phyloP scores from a whole-genome alignment of 2,797 vertebrate genomes.

The Apogon hyalosoma region DNA sequence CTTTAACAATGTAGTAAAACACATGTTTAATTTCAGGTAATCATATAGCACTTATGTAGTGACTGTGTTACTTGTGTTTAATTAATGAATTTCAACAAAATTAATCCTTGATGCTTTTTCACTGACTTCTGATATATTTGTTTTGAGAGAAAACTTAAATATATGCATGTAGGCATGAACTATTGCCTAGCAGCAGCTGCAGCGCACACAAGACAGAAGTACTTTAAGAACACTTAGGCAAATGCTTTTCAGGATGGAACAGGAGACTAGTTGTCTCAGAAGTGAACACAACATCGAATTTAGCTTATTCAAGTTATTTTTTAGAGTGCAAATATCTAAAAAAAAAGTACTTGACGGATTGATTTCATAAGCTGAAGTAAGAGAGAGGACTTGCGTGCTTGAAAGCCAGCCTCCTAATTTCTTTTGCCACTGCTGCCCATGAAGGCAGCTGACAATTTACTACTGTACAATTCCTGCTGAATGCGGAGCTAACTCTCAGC shows the following conservation, averaged over 20 bases:
- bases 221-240: neutral
- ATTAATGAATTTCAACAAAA: slow-evolving; percentile 37
- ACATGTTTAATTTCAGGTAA: slow-evolving; percentile 41
- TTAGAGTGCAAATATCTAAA: neutral
- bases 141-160: slow-evolving; percentile 60
- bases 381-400: slow-evolving; percentile 5
- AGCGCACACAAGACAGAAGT: slow-evolving; percentile 40
- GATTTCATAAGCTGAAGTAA: slow-evolving; percentile 18
- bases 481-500: slow-evolving; percentile 27
- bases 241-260: slow-evolving; percentile 17
- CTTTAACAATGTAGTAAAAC: slow-evolving; percentile 51
- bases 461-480: slow-evolving; percentile 34
- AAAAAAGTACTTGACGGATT: neutral
- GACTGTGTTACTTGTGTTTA: slow-evolving; percentile 47
- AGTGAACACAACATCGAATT: slow-evolving; percentile 3
- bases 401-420: slow-evolving; percentile 24
- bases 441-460: slow-evolving; percentile 4
- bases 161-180: slow-evolving; percentile 63
- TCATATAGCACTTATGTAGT: slow-evolving; percentile 38
- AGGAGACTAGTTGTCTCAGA: slow-evolving; percentile 10
- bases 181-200: slow-evolving; percentile 54
- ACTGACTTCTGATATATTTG: slow-evolving; percentile 31
- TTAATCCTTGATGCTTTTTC: slow-evolving; percentile 46
- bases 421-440: slow-evolving; percentile 21
- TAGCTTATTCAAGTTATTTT: neutral